These are phyloP conservation scores for Agrochola lychnidis DNA, from an alignment of 2,888 invertebrate species.

Conservation along the genomic window DNA sequence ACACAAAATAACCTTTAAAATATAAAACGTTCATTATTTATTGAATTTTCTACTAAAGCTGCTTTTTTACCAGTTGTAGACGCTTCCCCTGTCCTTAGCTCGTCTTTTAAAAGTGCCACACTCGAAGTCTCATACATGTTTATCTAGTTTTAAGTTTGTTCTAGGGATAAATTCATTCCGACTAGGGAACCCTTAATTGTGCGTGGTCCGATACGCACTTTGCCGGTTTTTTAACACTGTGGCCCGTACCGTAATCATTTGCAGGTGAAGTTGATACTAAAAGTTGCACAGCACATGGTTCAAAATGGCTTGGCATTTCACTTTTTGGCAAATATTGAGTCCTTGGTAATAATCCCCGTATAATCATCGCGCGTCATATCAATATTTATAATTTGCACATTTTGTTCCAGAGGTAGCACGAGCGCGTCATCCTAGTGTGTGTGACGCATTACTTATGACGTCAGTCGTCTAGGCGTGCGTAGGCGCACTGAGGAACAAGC, in stretches of 20 bases:
- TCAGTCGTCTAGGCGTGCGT: not conserved
- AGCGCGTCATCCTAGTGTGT: not conserved
- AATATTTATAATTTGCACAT: constrained; percentile 9
- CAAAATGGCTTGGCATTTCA: constrained; percentile 17
- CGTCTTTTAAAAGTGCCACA: too few relatives aligned
- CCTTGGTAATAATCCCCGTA: not conserved
- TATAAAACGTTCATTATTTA: too few relatives aligned
- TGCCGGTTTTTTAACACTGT: not conserved
- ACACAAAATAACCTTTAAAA: too few relatives aligned
- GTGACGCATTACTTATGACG: constrained; percentile 17
- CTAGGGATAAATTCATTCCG: too few relatives aligned
- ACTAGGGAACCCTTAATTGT: too few relatives aligned
- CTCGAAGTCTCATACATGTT: too few relatives aligned
- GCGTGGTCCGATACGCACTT: too few relatives aligned
- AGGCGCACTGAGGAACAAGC: not conserved
- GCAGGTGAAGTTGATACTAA: constrained; percentile 7
- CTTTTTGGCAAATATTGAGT: constrained; percentile 1
- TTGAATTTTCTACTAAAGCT: too few relatives aligned
- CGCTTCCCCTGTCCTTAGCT: too few relatives aligned
- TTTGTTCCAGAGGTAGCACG: constrained; percentile 24
- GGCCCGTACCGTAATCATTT: not conserved
- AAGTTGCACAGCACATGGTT: constrained; percentile 5
- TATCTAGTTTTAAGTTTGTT: too few relatives aligned
- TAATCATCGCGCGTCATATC: not conserved
- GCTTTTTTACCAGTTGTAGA: too few relatives aligned